A percentile compares a stretch with the other conserved stretches of the same genome.
Evolutionary conservation across 2,888 invertebrate species (phyloP).

Genomic region (Mechanitis messenoides): DNA sequence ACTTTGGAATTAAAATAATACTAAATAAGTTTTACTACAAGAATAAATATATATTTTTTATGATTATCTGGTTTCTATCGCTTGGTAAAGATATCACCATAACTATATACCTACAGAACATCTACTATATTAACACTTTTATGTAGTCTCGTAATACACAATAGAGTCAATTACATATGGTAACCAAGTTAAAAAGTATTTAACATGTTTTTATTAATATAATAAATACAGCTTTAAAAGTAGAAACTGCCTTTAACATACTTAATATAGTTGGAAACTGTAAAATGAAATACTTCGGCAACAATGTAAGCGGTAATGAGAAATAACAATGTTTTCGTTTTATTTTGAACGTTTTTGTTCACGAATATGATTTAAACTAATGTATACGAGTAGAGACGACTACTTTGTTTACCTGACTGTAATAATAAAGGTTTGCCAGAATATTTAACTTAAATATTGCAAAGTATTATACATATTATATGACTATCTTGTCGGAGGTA

Average conservation of each 20-base stretch:
- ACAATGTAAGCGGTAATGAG: slow-evolving; percentile 49
- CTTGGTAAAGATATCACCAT: no score
- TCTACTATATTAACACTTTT: no score
- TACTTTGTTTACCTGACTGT: neutral
- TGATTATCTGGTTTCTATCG: no score
- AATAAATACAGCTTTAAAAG: neutral
- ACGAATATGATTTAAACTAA: slow-evolving; percentile 34
- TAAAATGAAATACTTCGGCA: slow-evolving; percentile 50
- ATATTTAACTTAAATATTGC: no score
- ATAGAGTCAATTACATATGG: neutral
- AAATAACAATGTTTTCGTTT: slow-evolving; percentile 67
- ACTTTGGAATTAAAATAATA: no score
- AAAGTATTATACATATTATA: no score
- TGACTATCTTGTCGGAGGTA: no score
- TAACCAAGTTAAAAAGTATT: neutral
- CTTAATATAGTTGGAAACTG: slow-evolving; percentile 8
- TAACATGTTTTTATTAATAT: neutral
- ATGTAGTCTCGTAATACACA: neutral
- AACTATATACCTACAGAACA: no score
- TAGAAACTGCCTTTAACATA: slow-evolving; percentile 1
- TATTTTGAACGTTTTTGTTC: slow-evolving; percentile 66
- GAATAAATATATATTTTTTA: no score
- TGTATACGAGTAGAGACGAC: slow-evolving; percentile 8
- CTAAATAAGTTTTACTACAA: no score
- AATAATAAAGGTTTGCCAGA: no score